These are phyloP conservation scores for Oedothorax gibbosus DNA, from an alignment of 1,140 invertebrate genomes.

Conservation along the genomic window DNA sequence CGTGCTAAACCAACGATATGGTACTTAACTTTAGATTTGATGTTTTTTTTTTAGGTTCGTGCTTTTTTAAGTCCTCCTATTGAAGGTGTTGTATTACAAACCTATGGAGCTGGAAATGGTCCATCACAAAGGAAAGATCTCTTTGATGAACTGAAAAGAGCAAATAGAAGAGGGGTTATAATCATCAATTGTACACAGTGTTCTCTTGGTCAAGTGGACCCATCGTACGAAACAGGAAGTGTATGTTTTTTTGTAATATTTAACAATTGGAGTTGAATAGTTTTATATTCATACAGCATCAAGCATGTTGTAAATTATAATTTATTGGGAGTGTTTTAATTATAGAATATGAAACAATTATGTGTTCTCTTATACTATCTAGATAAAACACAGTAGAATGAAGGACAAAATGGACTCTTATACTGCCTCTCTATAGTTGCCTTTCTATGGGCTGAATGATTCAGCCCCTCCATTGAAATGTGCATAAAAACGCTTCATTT, in stretches of 20 bases:
- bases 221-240: slow-evolving; percentile 84
- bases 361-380: too few relatives aligned
- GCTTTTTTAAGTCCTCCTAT: slow-evolving; percentile 87
- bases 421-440: too few relatives aligned
- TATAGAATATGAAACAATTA: too few relatives aligned
- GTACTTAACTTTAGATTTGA: not conserved
- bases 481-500: too few relatives aligned
- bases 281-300: not conserved
- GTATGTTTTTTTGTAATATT: slow-evolving; percentile 39
- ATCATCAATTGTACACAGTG: slow-evolving; percentile 96
- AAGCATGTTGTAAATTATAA: not conserved
- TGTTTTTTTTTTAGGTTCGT: slow-evolving; percentile 72
- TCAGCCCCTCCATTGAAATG: too few relatives aligned
- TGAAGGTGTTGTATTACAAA: slow-evolving; percentile 89
- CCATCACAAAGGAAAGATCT: slow-evolving; percentile 87
- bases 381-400: too few relatives aligned
- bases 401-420: too few relatives aligned
- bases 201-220: slow-evolving; percentile 77
- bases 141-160: slow-evolving; percentile 79
- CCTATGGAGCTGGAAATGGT: slow-evolving; percentile 93
- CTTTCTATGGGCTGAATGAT: too few relatives aligned
- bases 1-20: too few relatives aligned
- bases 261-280: not conserved
- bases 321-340: too few relatives aligned
- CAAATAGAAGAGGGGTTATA: slow-evolving; percentile 83